Percentiles rank a stretch among this genome's conserved stretches.
Conservation (phyloP, 2,888 invertebrate genomes). For the Lysandra bellargus region DNA sequence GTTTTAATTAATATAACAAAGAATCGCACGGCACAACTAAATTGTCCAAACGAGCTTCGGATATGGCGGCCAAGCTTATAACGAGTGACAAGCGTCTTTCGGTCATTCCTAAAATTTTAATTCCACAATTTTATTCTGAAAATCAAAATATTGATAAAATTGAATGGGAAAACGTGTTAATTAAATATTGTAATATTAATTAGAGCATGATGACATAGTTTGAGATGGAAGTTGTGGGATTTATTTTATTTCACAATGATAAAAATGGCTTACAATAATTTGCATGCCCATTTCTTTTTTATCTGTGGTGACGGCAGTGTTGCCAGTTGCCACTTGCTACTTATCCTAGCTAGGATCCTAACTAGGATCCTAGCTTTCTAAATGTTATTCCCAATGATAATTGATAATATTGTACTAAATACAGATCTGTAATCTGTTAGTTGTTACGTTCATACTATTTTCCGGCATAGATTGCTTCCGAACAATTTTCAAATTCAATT, state of each 20-base stretch:
- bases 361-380: too few relatives aligned
- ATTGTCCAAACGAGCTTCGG: conserved; percentile 77
- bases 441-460: too few relatives aligned
- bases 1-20: conserved; percentile 70
- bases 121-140: conserved; percentile 59
- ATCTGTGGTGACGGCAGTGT: not conserved
- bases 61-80: conserved; percentile 77
- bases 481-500: too few relatives aligned
- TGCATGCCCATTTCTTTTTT: conserved; percentile 36
- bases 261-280: conserved; percentile 40
- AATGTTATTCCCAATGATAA: too few relatives aligned
- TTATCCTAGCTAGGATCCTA: too few relatives aligned
- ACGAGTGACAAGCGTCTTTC: conserved; percentile 69
- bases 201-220: conserved; percentile 63
- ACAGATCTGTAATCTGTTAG: too few relatives aligned
- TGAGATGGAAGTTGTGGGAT: conserved; percentile 57
- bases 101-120: conserved; percentile 60
- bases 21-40: conserved; percentile 79
- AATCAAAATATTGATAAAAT: conserved; percentile 71
- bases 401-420: too few relatives aligned
- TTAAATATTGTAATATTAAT: conserved; percentile 63
- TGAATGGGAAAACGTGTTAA: conserved; percentile 61
- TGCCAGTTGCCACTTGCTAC: too few relatives aligned
- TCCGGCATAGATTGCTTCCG: too few relatives aligned
- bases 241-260: conserved; percentile 46